Conservation (phyloP, 2,888 invertebrate species). For the Steromphala cineraria region DNA sequence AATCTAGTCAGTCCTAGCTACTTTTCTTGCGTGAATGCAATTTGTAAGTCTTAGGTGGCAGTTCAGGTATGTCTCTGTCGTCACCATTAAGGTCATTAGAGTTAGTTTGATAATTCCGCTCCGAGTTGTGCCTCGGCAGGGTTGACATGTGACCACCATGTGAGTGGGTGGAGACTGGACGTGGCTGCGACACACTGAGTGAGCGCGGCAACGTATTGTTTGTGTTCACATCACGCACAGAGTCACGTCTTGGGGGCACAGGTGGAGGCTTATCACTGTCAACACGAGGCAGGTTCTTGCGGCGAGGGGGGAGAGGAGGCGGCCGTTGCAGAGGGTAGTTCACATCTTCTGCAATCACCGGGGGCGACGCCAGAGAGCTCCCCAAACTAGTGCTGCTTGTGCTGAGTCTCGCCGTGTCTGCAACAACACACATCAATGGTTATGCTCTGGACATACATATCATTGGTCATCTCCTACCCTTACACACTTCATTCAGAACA, state of each 20-base stretch:
- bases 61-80: slow-evolving; percentile 61
- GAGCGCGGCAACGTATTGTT: slow-evolving; percentile 47
- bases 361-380: slow-evolving; percentile 15
- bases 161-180: slow-evolving; percentile 40
- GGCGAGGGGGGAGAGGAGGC: slow-evolving; percentile 72
- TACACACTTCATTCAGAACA: too few species aligned
- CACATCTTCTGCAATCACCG: slow-evolving; percentile 37
- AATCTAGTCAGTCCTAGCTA: slow-evolving; percentile 50
- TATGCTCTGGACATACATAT: too few species aligned
- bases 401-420: neutral
- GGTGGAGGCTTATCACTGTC: slow-evolving; percentile 78
- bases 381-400: slow-evolving; percentile 21
- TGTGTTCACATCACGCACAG: slow-evolving; percentile 35
- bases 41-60: slow-evolving; percentile 73
- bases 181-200: slow-evolving; percentile 53
- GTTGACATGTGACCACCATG: slow-evolving; percentile 51
- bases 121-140: slow-evolving; percentile 60
- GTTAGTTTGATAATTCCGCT: slow-evolving; percentile 40
- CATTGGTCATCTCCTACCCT: too few species aligned
- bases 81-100: slow-evolving; percentile 60
- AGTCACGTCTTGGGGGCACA: slow-evolving; percentile 80
- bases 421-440: neutral
- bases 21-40: slow-evolving; percentile 62
- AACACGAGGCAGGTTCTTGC: slow-evolving; percentile 80
- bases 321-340: slow-evolving; percentile 55